phyloP scores from a whole-genome alignment of 2,888 invertebrate genomes.

The Apamea sordens region DNA sequence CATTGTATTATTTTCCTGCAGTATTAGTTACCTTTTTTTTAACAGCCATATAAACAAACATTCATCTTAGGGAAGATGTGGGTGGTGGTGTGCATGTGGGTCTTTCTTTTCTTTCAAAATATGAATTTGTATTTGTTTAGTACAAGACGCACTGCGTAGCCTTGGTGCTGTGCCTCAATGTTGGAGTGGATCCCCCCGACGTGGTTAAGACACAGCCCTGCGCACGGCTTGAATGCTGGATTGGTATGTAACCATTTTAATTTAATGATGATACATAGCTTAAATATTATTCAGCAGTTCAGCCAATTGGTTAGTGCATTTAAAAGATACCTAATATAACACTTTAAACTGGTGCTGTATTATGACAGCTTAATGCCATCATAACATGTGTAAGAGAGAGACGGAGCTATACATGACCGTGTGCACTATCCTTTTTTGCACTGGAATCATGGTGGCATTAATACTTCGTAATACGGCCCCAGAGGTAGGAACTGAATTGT shows the following conservation, averaged over 20 bases:
- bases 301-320: neutral
- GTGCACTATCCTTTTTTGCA: neutral
- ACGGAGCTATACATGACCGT: no score
- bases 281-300: no score
- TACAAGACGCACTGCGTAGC: conserved; percentile 99
- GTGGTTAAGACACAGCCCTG: conserved; percentile 99
- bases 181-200: conserved; percentile 99
- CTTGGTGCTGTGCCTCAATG: conserved; percentile 98
- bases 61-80: neutral
- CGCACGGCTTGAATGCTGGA: conserved; percentile 99
- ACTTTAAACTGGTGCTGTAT: neutral
- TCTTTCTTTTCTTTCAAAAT: neutral
- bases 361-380: neutral
- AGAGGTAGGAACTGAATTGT: neutral
- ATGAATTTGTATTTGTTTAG: conserved; percentile 82
- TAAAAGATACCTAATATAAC: neutral
- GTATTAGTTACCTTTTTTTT: neutral
- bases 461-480: no score
- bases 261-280: neutral
- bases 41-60: neutral
- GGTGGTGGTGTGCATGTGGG: neutral
- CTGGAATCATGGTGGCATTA: no score
- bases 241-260: conserved; percentile 91
- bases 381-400: neutral
- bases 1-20: neutral